Evolutionary conservation across 1,140 invertebrate species (phyloP), one percentile per base, ranked within the genome.

Genomic region (Galleria mellonella): DNA sequence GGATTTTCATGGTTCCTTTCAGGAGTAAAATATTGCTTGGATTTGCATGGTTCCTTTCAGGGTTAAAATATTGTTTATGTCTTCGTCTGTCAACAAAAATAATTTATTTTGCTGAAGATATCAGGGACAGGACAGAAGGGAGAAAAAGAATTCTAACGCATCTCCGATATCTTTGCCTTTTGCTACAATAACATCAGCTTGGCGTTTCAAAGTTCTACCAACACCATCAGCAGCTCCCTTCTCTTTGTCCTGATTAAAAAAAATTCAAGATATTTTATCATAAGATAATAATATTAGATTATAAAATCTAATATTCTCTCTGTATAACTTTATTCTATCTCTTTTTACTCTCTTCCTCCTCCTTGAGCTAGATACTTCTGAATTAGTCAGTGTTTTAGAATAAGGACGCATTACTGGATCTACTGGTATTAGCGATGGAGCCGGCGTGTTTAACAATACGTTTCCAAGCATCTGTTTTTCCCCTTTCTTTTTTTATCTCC

Each of bases 401-500:
- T n/a, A n/a, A n/a, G n/a, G n/a, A n/a, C n/a, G n/a, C n/a, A n/a
- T n/a, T 29, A 29, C 28, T 29, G 28, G 4, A 9, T 9, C 4
- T 29, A 5, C 4, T 5, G 28, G 28, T 29, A 9, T 29, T 29
- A 9, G n/a, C n/a, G n/a, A n/a, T n/a, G n/a, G n/a, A n/a, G n/a
- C n/a, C n/a, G n/a, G n/a, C n/a, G n/a, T n/a, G n/a, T n/a, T n/a
- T n/a, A n/a, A n/a, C n/a, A n/a, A n/a, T n/a, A n/a, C n/a, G n/a
- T n/a, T n/a, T 9, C 4, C 28, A 29, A 5, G 28, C 9, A 29
- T 5, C 28, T 29, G 47, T 38, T 45, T 12, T 32, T 43, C 8
- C 30, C 43, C 43, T 39, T 48, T 48, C 50, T 53, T 48, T 48
- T 53, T 48, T 43, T 53, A 43, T 41, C 48, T 30, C n/a, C 29